A percentile compares a stretch with the other conserved stretches of the same genome.
phyloP scores from a whole-genome alignment of 2,888 invertebrate genomes.

The Eucera pruinosa region DNA sequence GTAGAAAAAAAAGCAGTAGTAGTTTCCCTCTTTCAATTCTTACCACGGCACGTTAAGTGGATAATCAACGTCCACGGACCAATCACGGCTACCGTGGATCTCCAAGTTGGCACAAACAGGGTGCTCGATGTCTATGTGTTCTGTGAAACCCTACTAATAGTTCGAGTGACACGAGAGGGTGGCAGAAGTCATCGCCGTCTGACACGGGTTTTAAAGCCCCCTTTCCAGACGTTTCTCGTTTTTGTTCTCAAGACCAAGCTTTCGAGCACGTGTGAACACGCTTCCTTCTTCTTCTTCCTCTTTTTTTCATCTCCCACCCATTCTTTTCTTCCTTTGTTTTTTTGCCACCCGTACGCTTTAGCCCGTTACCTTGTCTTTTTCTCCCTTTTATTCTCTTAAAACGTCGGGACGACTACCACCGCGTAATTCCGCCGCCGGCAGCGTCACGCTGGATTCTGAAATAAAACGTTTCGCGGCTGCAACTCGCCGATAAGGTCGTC shows the following conservation, averaged over 20 bases:
- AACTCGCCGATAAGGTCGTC: constrained; percentile 36
- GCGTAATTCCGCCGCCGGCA: constrained; percentile 41
- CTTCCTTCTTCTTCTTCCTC: constrained; percentile 22
- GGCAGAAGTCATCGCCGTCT: constrained; percentile 61
- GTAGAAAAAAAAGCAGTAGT: too few species aligned
- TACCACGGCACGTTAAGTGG: background rate
- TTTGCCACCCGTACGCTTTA: background rate
- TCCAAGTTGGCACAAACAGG: background rate
- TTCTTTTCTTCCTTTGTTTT: background rate
- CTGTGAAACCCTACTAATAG: constrained; percentile 57
- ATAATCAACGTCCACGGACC: constrained; percentile 12
- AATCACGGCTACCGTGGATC: background rate
- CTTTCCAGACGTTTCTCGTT: constrained; percentile 43
- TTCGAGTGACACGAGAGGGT: constrained; percentile 57
- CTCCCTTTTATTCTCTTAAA: constrained; percentile 52
- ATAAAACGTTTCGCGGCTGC: constrained; percentile 50
- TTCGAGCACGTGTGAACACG: constrained; percentile 59
- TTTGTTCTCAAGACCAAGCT: constrained; percentile 47
- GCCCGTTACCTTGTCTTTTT: constrained; percentile 29
- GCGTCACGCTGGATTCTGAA: constrained; percentile 31
- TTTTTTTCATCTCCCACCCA: background rate
- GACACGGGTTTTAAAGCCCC: constrained; percentile 57
- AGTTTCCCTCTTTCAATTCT: background rate
- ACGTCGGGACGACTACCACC: constrained; percentile 43
- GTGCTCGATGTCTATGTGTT: constrained; percentile 6